Conservation (phyloP, 2,113 vertebrate genomes). For the Hiodon tergisus region DNA sequence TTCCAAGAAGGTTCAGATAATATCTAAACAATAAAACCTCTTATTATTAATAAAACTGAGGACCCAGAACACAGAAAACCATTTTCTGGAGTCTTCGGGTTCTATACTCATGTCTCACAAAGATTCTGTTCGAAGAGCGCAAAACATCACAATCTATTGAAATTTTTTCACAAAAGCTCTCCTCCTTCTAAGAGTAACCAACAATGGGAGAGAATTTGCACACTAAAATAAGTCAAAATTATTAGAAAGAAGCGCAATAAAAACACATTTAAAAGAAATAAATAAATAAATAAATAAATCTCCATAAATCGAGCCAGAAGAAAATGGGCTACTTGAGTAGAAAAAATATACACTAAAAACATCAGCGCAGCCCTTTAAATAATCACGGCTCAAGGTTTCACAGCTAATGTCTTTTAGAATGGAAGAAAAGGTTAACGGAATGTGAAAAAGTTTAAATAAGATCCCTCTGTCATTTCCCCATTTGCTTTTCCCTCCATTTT, state of each 20-base stretch:
- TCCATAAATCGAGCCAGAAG: background rate
- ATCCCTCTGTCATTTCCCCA: background rate
- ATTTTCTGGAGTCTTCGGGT: too few species aligned
- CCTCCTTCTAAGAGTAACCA: background rate
- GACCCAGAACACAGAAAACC: too few species aligned
- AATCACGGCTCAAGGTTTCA: background rate
- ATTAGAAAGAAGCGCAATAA: background rate
- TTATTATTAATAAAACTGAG: too few species aligned
- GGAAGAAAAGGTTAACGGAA: background rate
- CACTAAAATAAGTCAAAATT: slow-evolving; percentile 3
- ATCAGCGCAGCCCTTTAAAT: background rate
- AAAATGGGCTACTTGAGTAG: background rate
- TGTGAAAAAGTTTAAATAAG: background rate
- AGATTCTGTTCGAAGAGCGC: background rate
- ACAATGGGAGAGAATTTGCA: background rate
- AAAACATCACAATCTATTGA: too few species aligned
- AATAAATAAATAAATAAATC: background rate
- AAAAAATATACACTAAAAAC: background rate
- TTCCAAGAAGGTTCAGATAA: too few species aligned
- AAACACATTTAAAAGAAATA: too few species aligned
- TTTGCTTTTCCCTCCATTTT: background rate
- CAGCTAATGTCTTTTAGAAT: background rate
- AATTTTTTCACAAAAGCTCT: background rate
- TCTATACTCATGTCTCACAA: too few species aligned
- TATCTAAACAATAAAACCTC: too few species aligned